Conservation (phyloP, 2,888 invertebrate species). For the Uloborus plumipes region DNA sequence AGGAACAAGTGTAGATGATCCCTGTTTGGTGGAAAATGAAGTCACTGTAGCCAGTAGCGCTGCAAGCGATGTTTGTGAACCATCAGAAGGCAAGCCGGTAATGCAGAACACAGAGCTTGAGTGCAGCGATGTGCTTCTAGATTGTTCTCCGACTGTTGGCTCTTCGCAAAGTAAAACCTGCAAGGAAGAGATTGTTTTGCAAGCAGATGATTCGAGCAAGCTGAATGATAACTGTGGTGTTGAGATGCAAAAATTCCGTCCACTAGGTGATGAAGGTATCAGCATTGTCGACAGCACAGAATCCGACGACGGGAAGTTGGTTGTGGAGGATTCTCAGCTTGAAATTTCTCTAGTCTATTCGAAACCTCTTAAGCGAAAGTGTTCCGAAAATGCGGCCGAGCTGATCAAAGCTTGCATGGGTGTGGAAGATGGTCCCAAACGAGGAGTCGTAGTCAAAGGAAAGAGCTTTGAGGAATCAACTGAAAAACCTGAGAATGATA, state of each 20-base stretch:
- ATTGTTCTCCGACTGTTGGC: slow-evolving; percentile 31
- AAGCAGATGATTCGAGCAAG: slow-evolving; percentile 29
- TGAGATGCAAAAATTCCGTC: slow-evolving; percentile 60
- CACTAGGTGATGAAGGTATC: slow-evolving; percentile 58
- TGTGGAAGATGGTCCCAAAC: slow-evolving; percentile 71
- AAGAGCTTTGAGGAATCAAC: slow-evolving; percentile 47
- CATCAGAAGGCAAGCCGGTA: slow-evolving; percentile 28
- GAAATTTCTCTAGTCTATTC: slow-evolving; percentile 68
- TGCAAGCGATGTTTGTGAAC: slow-evolving; percentile 28
- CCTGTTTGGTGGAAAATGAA: slow-evolving; percentile 52
- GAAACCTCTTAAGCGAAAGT: slow-evolving; percentile 76
- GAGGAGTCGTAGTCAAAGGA: slow-evolving; percentile 51
- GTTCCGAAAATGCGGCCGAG: slow-evolving; percentile 77
- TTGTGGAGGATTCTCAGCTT: slow-evolving; percentile 48
- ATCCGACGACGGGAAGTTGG: slow-evolving; percentile 67
- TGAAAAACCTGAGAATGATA: slow-evolving; percentile 55
- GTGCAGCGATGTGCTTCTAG: slow-evolving; percentile 21
- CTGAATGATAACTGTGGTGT: slow-evolving; percentile 33
- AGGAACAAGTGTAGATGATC: slow-evolving; percentile 23
- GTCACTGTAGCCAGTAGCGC: slow-evolving; percentile 44
- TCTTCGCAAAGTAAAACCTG: slow-evolving; percentile 26
- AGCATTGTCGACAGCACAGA: slow-evolving; percentile 43
- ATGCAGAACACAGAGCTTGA: slow-evolving; percentile 36
- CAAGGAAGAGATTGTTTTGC: slow-evolving; percentile 24
- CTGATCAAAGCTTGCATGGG: slow-evolving; percentile 76